Evolutionary conservation across 2,113 vertebrate species (phyloP), one percentile per base, ranked within the genome.

Genomic region (Oxygymnocypris stewartii): DNA sequence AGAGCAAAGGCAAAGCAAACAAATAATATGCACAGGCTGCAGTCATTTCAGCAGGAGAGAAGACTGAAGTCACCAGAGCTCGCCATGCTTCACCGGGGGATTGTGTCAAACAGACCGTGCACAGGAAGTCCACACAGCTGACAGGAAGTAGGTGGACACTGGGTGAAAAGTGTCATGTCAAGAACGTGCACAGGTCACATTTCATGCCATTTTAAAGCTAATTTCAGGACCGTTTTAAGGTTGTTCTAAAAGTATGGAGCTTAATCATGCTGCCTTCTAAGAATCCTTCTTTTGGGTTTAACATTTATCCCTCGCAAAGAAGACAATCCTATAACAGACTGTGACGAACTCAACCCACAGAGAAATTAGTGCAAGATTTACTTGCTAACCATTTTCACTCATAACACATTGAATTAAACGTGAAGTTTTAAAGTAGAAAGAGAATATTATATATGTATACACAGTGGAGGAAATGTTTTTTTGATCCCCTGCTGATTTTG

Each of bases 1-100:
- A 78, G 42, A 12, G 75, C 59, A 78, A 85, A 67, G 61, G 47
- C 44, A 40, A 42, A 69, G 31, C 67, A 81, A n/a, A 73, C 67
- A 35, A 57, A 81, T 67, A 61, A 81, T 80, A 86, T 73, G 16
- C 47, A 71, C 35, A 28, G 23, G 9, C 59, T 85, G 16, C 31
- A 42, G 61, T 37, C 77, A 80, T 37, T 37, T 13, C n/a, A 76
- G 65, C 28, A 67, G 31, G 42, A 63, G 76, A 54, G 61, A n/a
- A 35, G 18, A n/a, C n/a, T n/a, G n/a, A n/a, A n/a, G n/a, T n/a
- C n/a, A n/a, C n/a, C n/a, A n/a, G n/a, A n/a, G n/a, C n/a, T n/a
- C n/a, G n/a, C n/a, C n/a, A n/a, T n/a, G n/a, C n/a, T n/a, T n/a
- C n/a, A n/a, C n/a, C n/a, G n/a, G n/a, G n/a, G n/a, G n/a, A 12